These are phyloP conservation scores for Coregonus sp. DNA, from an alignment of 2,797 vertebrate genomes.

Conservation along the genomic window DNA sequence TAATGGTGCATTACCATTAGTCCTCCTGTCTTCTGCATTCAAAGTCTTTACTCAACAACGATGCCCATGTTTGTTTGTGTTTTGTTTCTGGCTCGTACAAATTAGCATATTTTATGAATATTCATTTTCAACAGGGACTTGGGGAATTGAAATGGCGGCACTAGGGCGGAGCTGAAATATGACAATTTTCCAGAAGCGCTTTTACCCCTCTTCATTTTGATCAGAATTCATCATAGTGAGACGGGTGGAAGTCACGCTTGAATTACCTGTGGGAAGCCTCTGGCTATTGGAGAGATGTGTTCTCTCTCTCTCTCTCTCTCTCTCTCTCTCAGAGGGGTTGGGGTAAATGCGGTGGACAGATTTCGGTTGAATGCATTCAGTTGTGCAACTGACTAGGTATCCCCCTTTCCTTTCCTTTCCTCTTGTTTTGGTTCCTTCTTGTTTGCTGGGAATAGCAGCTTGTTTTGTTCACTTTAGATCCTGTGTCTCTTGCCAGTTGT, in stretches of 20 bases:
- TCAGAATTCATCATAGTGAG: not conserved
- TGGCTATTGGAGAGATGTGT: slow-evolving; percentile 37
- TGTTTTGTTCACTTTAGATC: slow-evolving; percentile 41
- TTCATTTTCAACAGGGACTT: not conserved
- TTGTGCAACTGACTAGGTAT: too few species aligned
- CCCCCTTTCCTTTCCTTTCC: not conserved
- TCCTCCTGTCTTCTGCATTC: not conserved
- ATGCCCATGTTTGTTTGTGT: not conserved
- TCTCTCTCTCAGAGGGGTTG: not conserved
- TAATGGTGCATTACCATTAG: not conserved
- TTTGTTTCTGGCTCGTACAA: not conserved
- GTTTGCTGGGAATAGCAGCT: slow-evolving; percentile 51
- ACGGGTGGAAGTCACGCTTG: slow-evolving; percentile 30
- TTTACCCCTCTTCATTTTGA: slow-evolving; percentile 17
- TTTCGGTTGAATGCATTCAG: too few species aligned
- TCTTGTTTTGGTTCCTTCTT: slow-evolving; percentile 36
- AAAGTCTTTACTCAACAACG: not conserved
- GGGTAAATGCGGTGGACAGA: too few species aligned
- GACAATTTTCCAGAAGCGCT: slow-evolving; percentile 10
- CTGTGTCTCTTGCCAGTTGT: slow-evolving; percentile 39
- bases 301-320: slow-evolving; percentile 16
- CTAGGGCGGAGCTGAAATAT: slow-evolving; percentile 11
- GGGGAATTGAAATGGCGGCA: slow-evolving; percentile 11
- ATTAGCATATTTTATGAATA: not conserved
- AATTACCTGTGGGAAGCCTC: slow-evolving; percentile 37